Percentiles rank a stretch among this genome's conserved stretches.
Evolutionary conservation across 2,888 invertebrate genomes (phyloP).

Genomic region (Cephonodes hylas): DNA sequence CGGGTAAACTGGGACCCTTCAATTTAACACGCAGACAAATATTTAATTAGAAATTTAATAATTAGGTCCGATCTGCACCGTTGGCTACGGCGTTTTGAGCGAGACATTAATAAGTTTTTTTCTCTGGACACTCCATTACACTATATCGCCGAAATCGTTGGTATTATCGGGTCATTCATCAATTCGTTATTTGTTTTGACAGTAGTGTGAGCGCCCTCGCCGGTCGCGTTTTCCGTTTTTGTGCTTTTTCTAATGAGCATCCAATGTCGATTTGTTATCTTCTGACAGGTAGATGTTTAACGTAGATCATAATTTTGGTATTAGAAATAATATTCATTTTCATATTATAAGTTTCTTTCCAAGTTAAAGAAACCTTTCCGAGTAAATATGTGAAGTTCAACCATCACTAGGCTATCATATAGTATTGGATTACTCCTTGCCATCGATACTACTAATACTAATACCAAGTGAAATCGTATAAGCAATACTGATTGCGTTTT

Average conservation of each 20-base stretch:
- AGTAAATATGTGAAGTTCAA: no score
- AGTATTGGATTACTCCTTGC: no score
- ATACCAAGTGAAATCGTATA: no score
- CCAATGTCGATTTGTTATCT: conserved; percentile 7
- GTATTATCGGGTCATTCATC: conserved; percentile 72
- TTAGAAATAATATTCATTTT: no score
- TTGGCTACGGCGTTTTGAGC: conserved; percentile 21
- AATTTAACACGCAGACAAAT: conserved; percentile 43
- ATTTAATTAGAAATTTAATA: conserved; percentile 70
- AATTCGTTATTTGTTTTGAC: conserved; percentile 73
- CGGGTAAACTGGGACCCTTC: conserved; percentile 9
- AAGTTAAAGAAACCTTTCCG: no score
- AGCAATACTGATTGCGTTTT: no score
- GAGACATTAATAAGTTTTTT: conserved; percentile 21
- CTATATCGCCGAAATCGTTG: conserved; percentile 29
- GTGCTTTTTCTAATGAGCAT: conserved; percentile 6
- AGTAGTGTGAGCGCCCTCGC: conserved; percentile 33
- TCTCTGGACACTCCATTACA: conserved; percentile 26
- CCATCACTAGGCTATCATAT: no score
- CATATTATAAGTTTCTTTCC: no score
- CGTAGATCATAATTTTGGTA: not conserved
- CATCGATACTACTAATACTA: no score
- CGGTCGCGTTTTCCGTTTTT: not conserved
- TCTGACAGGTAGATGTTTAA: conserved; percentile 2
- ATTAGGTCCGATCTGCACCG: conserved; percentile 57